A percentile compares a stretch with the other conserved stretches of the same genome.
phyloP scores from a whole-genome alignment of 2,888 invertebrate species.

The Troides oblongomaculatus region DNA sequence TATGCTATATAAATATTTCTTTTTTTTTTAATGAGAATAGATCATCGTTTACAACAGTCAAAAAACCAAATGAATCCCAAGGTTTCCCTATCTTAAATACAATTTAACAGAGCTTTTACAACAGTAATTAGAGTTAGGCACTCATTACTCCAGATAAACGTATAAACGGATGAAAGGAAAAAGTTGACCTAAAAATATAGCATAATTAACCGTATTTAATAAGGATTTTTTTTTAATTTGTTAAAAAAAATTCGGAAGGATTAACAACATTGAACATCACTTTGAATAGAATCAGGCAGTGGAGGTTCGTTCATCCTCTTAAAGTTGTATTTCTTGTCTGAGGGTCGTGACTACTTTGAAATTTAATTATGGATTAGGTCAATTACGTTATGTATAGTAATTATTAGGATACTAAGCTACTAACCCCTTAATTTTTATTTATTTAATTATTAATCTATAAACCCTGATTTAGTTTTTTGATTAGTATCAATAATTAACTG shows the following conservation, averaged over 20 bases:
- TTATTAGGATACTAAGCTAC: too few species aligned
- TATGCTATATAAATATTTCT: neutral
- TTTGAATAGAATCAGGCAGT: neutral
- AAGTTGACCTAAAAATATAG: slow-evolving; percentile 15
- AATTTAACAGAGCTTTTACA: slow-evolving; percentile 4
- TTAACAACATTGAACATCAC: neutral
- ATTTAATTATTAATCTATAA: too few species aligned
- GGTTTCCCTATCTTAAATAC: slow-evolving; percentile 7
- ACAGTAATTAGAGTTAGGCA: slow-evolving; percentile 16
- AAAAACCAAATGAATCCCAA: neutral
- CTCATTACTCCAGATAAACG: slow-evolving; percentile 21
- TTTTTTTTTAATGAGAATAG: neutral
- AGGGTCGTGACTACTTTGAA: too few species aligned
- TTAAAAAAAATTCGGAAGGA: neutral
- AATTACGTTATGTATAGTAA: too few species aligned
- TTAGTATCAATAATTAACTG: too few species aligned
- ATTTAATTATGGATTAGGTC: too few species aligned
- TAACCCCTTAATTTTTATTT: too few species aligned
- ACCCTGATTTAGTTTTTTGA: too few species aligned
- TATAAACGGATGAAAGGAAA: slow-evolving; percentile 17
- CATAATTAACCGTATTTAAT: slow-evolving; percentile 10
- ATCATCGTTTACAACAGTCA: neutral
- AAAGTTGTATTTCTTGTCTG: too few species aligned
- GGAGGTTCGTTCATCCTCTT: too few species aligned
- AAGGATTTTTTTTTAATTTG: neutral